These are phyloP conservation scores for Alentia gelatinosa DNA, from an alignment of 2,888 invertebrate genomes.

Conservation along the genomic window DNA sequence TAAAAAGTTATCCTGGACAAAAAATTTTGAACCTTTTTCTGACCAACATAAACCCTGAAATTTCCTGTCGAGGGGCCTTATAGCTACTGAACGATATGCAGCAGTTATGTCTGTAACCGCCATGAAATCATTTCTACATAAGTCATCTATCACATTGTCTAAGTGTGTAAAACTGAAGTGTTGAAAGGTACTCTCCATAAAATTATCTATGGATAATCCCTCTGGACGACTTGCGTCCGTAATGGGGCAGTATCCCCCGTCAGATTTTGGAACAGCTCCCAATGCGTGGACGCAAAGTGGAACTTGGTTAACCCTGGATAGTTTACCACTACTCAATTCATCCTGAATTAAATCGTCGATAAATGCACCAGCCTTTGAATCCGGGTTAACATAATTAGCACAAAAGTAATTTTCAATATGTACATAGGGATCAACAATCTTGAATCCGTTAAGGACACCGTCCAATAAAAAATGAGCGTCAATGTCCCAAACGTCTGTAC, in stretches of 20 bases:
- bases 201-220: background rate
- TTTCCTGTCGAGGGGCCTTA: background rate
- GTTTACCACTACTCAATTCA: background rate
- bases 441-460: background rate
- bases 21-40: background rate
- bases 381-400: background rate
- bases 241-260: background rate
- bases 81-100: background rate
- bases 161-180: background rate
- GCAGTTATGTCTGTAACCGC: background rate
- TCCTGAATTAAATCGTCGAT: background rate
- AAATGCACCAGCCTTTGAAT: background rate
- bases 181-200: no score
- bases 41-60: background rate
- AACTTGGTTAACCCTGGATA: background rate
- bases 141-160: background rate
- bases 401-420: background rate
- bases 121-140: background rate
- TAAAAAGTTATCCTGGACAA: background rate
- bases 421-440: background rate
- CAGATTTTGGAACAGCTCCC: background rate
- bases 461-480: background rate
- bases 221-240: background rate
- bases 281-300: background rate
- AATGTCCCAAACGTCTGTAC: no score